These are phyloP conservation scores for Ophiothrix spiculata DNA, from an alignment of 35 echinoderm and acorn worm species.

Conservation along the genomic window DNA sequence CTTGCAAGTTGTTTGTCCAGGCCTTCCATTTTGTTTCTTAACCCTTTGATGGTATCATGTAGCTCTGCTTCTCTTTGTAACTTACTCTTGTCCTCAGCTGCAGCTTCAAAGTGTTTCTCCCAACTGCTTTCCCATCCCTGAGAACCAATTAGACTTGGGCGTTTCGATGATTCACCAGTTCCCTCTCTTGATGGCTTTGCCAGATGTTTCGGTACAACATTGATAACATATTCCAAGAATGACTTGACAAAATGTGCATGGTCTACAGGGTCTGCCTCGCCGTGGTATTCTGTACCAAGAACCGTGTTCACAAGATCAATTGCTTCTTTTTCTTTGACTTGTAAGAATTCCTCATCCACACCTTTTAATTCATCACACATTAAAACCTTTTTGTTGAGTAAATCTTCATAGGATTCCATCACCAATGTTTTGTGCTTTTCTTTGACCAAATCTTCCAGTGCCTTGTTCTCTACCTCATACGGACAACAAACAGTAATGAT, in stretches of 20 bases:
- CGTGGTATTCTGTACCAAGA: background rate
- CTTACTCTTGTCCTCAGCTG: background rate
- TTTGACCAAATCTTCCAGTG: background rate
- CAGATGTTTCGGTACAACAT: background rate
- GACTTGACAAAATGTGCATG: constrained; percentile 1
- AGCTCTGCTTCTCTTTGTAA: background rate
- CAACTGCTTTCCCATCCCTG: background rate
- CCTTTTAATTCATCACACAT: background rate
- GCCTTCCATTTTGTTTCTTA: background rate
- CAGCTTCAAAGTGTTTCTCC: background rate
- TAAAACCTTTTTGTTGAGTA: background rate
- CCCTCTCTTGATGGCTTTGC: background rate
- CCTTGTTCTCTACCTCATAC: background rate
- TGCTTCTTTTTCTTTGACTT: background rate
- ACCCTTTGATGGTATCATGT: background rate
- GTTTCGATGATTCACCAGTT: background rate
- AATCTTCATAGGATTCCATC: background rate
- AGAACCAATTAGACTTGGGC: background rate
- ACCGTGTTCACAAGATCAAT: background rate
- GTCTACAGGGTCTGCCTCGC: background rate
- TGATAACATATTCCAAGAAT: constrained; percentile 1
- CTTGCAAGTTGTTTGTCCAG: background rate
- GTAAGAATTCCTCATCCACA: background rate
- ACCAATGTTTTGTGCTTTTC: background rate
- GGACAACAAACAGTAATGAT: background rate